Evolutionary conservation across 2,113 vertebrate genomes (phyloP).

Genomic region (Hipposideros armiger): DNA sequence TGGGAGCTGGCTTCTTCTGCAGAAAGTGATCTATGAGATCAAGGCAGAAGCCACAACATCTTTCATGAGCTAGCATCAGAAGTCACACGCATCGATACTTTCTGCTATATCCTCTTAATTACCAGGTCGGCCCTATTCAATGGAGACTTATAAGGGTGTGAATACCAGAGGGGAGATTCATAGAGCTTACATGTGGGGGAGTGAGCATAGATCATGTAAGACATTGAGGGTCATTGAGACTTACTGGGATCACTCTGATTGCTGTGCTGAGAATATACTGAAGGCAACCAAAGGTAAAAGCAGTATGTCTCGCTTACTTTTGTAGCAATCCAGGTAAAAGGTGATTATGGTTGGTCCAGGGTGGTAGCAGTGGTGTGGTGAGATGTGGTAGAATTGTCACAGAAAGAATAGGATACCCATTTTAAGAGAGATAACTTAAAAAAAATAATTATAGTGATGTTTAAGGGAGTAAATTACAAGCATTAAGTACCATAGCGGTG

Average conservation of each 20-base stretch:
- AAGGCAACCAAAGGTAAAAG: not conserved
- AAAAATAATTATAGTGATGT: too few species aligned
- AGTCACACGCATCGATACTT: not conserved
- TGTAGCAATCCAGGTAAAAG: not conserved
- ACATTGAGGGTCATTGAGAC: not conserved
- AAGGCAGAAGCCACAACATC: not conserved
- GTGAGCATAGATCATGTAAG: not conserved
- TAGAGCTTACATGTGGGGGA: not conserved
- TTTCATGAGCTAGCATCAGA: not conserved
- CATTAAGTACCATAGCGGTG: not conserved
- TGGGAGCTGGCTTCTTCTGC: not conserved
- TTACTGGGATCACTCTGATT: not conserved
- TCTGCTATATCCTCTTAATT: not conserved
- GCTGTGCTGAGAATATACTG: not conserved
- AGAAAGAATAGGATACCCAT: not conserved
- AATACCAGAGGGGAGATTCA: not conserved
- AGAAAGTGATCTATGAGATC: not conserved
- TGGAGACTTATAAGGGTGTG: not conserved
- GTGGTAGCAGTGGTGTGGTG: not conserved
- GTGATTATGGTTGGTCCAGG: not conserved
- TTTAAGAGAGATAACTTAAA: not conserved
- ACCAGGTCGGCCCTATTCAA: not conserved
- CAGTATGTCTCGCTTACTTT: rapidly evolving
- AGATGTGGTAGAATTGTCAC: not conserved
- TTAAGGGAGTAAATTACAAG: not conserved